Conservation (phyloP, 2,888 invertebrate species). For the Hyposoter dolosus region DNA sequence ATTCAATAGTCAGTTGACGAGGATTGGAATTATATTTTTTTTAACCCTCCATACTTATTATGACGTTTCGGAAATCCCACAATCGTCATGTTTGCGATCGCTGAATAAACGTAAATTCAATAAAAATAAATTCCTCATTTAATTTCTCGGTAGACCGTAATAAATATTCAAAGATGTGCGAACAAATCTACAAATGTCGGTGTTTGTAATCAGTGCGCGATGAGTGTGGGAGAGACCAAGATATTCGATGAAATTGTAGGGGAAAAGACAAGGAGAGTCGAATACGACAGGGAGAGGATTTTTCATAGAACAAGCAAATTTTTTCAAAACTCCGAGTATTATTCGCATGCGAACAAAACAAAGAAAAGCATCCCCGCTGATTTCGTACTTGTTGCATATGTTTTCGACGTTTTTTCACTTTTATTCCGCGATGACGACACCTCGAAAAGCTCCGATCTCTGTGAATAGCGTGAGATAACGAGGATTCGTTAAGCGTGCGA, state of each 20-base stretch:
- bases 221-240: conserved; percentile 35
- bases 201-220: conserved; percentile 32
- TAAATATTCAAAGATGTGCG: conserved; percentile 27
- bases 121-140: conserved; percentile 3
- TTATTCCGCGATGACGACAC: conserved; percentile 62
- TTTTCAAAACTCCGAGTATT: conserved; percentile 49
- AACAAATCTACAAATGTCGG: conserved; percentile 37
- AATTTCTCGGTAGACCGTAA: conserved; percentile 26
- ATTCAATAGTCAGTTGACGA: background rate
- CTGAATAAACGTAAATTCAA: conserved; percentile 2
- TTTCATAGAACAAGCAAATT: conserved; percentile 38
- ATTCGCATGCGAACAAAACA: conserved; percentile 10
- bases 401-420: conserved; percentile 29
- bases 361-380: background rate
- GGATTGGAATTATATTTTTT: background rate
- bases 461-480: conserved; percentile 24
- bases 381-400: background rate
- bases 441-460: conserved; percentile 54
- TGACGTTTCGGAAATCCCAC: background rate
- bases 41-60: background rate
- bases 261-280: background rate
- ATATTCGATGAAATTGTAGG: conserved; percentile 2
- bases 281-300: conserved; percentile 4
- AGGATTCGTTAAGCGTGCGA: conserved; percentile 28
- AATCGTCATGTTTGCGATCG: background rate